phyloP scores from a whole-genome alignment of 2,888 invertebrate species.

The Troides oblongomaculatus region DNA sequence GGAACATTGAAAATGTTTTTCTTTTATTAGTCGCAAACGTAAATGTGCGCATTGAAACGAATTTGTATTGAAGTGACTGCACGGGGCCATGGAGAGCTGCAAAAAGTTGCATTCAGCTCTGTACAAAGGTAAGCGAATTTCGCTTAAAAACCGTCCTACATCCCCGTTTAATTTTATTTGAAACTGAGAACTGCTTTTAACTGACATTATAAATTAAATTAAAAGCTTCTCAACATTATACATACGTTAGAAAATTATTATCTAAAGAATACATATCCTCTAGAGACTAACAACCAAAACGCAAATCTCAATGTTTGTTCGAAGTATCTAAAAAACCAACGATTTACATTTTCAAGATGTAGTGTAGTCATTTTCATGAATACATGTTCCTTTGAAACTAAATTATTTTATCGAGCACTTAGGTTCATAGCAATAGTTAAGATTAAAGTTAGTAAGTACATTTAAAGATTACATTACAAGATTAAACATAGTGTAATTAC shows the following conservation, averaged over 20 bases:
- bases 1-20: slow-evolving; percentile 30
- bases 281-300: not conserved
- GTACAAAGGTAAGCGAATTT: slow-evolving; percentile 27
- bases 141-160: slow-evolving; percentile 20
- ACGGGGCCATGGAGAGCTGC: slow-evolving; percentile 14
- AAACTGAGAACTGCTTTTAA: slow-evolving; percentile 19
- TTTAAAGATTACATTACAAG: not conserved
- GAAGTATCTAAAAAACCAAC: not conserved
- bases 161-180: slow-evolving; percentile 21
- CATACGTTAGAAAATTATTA: not conserved
- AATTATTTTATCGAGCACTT: slow-evolving; percentile 3
- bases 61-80: slow-evolving; percentile 27
- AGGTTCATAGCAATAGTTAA: slow-evolving; percentile 2
- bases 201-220: slow-evolving; percentile 17
- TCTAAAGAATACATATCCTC: not conserved
- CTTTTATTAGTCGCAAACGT: slow-evolving; percentile 27
- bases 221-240: slow-evolving; percentile 6
- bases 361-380: not conserved
- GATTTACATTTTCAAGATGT: not conserved
- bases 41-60: slow-evolving; percentile 29
- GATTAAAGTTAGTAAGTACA: not conserved
- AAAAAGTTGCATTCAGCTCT: slow-evolving; percentile 28
- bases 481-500: not conserved
- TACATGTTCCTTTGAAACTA: not conserved
- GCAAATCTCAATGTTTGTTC: too few relatives aligned